Percentiles rank a stretch among this genome's conserved stretches.
phyloP scores from a whole-genome alignment of 2,797 vertebrate species.

The Brachyrhaphis roseni region DNA sequence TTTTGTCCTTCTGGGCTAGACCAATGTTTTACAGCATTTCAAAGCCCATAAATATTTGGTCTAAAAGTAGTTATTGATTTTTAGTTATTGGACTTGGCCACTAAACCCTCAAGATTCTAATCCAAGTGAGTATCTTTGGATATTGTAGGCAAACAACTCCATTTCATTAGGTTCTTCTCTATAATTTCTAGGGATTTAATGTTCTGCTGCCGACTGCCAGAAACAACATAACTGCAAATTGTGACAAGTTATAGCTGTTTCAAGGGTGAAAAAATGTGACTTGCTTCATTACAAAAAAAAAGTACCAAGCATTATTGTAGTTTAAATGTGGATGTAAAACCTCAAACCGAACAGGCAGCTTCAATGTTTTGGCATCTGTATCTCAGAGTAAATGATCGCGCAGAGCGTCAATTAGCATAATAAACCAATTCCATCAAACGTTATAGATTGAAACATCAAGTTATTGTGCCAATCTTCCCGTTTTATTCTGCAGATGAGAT shows the following conservation, averaged over 20 bases:
- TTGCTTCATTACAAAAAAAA: background rate
- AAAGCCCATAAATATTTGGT: background rate
- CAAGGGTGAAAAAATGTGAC: background rate
- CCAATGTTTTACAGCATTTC: background rate
- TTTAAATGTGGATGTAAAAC: constrained; percentile 3
- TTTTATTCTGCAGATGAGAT: background rate
- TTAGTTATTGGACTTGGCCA: background rate
- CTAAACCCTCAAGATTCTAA: background rate
- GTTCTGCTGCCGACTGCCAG: background rate
- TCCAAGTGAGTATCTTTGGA: background rate
- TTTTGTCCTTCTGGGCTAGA: background rate
- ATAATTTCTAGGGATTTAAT: background rate
- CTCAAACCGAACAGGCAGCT: background rate
- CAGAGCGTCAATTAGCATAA: constrained; percentile 1
- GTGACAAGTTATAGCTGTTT: background rate
- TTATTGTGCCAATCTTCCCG: background rate
- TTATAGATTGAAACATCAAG: background rate
- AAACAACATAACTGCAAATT: background rate
- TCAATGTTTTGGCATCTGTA: constrained; percentile 17
- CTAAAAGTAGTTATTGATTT: background rate
- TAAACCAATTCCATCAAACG: constrained; percentile 2
- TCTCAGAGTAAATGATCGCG: background rate
- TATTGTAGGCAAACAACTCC: background rate
- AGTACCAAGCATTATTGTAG: background rate
- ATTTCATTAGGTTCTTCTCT: background rate